Conservation (phyloP, 1,140 invertebrate species). For the Goniozus legneri region DNA sequence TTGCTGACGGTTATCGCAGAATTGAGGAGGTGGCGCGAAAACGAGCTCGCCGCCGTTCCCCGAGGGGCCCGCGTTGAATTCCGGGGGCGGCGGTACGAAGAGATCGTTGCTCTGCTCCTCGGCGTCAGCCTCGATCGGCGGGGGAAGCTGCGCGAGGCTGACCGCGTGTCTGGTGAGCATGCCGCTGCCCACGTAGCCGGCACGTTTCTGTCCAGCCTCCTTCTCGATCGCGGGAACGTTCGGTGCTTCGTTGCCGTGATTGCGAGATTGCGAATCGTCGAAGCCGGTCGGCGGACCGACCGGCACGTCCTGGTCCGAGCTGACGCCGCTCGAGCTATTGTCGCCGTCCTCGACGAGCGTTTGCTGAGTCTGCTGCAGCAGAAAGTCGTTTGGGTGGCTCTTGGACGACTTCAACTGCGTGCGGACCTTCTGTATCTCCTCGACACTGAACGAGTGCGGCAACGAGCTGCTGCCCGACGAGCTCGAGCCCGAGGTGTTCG, state of each 20-base stretch:
- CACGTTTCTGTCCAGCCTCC: slow-evolving; percentile 36
- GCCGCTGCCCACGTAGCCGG: slow-evolving; percentile 48
- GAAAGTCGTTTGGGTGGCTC: slow-evolving; percentile 78
- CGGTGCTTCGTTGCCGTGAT: slow-evolving; percentile 36
- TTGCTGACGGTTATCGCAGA: slow-evolving; percentile 58
- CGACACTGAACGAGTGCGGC: slow-evolving; percentile 80
- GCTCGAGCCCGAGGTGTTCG: slow-evolving; percentile 52
- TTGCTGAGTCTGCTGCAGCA: slow-evolving; percentile 58
- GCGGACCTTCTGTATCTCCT: slow-evolving; percentile 82
- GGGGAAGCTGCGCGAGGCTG: slow-evolving; percentile 74
- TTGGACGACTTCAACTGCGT: slow-evolving; percentile 80
- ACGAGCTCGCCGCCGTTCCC: slow-evolving; percentile 55
- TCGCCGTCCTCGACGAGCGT: slow-evolving; percentile 70
- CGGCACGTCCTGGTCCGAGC: slow-evolving; percentile 76
- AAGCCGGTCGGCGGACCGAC: slow-evolving; percentile 48
- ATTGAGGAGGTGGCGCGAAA: slow-evolving; percentile 69
- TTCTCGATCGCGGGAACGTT: slow-evolving; percentile 47
- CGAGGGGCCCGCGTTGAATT: slow-evolving; percentile 61
- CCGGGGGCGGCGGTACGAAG: slow-evolving; percentile 75
- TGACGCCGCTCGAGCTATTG: slow-evolving; percentile 82
- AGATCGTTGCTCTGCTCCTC: slow-evolving; percentile 65
- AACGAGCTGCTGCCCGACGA: slow-evolving; percentile 71
- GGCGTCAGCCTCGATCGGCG: slow-evolving; percentile 72
- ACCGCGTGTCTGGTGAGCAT: slow-evolving; percentile 67
- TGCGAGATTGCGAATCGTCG: slow-evolving; percentile 45